Base-by-base conservation (phyloP, 2,113 vertebrate species). In the Onychostruthus taczanowskii region DNA sequence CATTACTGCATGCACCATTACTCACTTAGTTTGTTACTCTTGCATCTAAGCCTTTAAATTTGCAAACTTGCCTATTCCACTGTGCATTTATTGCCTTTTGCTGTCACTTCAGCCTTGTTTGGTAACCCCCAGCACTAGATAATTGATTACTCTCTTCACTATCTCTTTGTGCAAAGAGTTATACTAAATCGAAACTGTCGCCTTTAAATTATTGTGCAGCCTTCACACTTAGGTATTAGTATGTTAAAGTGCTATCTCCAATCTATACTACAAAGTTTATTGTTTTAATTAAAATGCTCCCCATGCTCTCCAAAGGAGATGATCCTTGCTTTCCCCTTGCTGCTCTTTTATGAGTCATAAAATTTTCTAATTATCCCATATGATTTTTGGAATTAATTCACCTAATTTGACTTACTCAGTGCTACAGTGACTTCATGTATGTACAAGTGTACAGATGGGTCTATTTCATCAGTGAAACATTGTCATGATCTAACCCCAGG, bases 241-340 rank as follows among this genome's bases (percentile, higher is more conserved):
- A 92, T 21, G 33, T 94, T 94, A 93, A 87, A 91, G 76, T 75
- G 52, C 1, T 76, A 84, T 82, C 63, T 88, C 46, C 33, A 92
- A 80, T 95, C 90, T 96, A 67, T 62, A 87, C 72, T 61, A 22
- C 35, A 73, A 95, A 93, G 95, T 94, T 90, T 97, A 97, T 85
- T 96, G 90, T 94, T 93, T 97, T 95, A 96, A 97, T 97, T 97
- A 89, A 94, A 93, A 77, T 66, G 18, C 41, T 84, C 30, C 69
- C 75, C 76, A 19, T 44, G n/a, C 53, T 86, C 55, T 78, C 74
- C 64, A 72, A 70, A 95, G 37, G 31, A 95, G 49, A 26, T 68
- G 39, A 94, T 46, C 33, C 66, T 74, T 64, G 17, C 41, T 63
- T 59, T 94, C 52, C 50, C 43, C 46, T 96, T 66, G 44, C 59